Conservation (phyloP, 2,888 invertebrate species). For the Drosophila glabriapex region DNA sequence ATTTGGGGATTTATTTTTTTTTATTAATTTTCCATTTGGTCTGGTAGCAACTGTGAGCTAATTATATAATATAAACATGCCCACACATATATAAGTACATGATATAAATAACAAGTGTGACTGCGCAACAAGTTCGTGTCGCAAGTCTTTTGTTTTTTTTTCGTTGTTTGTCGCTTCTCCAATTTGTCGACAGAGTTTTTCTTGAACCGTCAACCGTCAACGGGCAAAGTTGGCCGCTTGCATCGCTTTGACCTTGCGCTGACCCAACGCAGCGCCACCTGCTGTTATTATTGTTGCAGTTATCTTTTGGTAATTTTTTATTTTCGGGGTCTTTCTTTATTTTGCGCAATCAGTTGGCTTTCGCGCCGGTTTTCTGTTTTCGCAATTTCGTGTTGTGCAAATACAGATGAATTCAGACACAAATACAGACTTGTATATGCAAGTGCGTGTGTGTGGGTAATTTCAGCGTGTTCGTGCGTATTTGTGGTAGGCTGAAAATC, state of each 20-base stretch:
- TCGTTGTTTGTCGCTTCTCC: constrained; percentile 29
- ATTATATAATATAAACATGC: constrained; percentile 34
- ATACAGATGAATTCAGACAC: constrained; percentile 31
- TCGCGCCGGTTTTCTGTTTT: constrained; percentile 40
- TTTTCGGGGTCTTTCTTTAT: constrained; percentile 29
- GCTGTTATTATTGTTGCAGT: constrained; percentile 32
- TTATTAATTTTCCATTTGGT: constrained; percentile 26
- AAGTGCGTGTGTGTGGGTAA: not conserved
- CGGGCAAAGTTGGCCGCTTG: constrained; percentile 29
- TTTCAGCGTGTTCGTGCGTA: not conserved
- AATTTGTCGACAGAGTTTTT: constrained; percentile 37
- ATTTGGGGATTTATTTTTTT: constrained; percentile 3
- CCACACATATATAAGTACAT: constrained; percentile 31
- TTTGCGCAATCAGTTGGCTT: constrained; percentile 58
- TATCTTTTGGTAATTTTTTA: constrained; percentile 13
- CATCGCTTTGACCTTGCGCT: constrained; percentile 55
- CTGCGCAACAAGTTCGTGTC: constrained; percentile 63
- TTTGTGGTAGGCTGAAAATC: constrained; percentile 36
- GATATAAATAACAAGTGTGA: constrained; percentile 57
- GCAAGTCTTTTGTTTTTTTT: constrained; percentile 65
- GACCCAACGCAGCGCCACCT: constrained; percentile 34
- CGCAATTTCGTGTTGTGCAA: constrained; percentile 48
- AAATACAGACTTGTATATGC: not conserved
- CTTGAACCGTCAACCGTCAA: constrained; percentile 43
- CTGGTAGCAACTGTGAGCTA: constrained; percentile 15